These are phyloP conservation scores for Ophiodon elongatus DNA, from an alignment of 2,113 vertebrate species.

Conservation along the genomic window DNA sequence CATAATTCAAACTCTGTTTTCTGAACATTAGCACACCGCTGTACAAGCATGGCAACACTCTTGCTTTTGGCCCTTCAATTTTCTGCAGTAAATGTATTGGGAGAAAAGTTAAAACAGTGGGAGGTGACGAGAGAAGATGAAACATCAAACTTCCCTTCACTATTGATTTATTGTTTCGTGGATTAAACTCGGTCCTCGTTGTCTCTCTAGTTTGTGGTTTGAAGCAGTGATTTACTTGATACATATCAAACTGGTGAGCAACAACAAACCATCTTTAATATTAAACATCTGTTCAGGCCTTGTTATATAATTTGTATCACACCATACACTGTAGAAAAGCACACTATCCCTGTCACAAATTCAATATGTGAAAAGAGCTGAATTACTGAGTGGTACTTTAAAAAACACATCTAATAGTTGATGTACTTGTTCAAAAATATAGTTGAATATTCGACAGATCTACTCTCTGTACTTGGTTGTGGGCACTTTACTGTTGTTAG, in stretches of 20 bases:
- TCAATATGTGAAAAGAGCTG: conserved; percentile 4
- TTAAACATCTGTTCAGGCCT: neutral
- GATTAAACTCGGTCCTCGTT: neutral
- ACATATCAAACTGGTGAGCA: neutral
- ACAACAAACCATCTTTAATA: neutral
- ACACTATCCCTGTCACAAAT: neutral
- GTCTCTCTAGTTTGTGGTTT: neutral
- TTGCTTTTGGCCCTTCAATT: neutral
- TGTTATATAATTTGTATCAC: conserved; percentile 15
- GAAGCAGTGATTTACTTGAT: neutral
- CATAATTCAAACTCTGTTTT: neutral
- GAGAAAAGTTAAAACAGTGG: neutral
- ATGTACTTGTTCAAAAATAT: neutral
- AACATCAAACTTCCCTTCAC: neutral
- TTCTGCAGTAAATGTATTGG: neutral
- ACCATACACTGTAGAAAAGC: neutral
- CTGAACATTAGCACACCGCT: neutral
- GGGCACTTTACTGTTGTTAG: neutral
- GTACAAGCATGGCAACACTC: neutral
- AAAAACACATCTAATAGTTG: neutral
- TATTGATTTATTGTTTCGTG: neutral
- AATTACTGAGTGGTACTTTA: neutral
- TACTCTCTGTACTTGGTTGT: neutral
- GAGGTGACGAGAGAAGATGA: conserved; percentile 3
- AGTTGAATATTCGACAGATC: neutral